Evolutionary conservation across 1,140 invertebrate species (phyloP).

Genomic region (Macrostomum lignano): DNA sequence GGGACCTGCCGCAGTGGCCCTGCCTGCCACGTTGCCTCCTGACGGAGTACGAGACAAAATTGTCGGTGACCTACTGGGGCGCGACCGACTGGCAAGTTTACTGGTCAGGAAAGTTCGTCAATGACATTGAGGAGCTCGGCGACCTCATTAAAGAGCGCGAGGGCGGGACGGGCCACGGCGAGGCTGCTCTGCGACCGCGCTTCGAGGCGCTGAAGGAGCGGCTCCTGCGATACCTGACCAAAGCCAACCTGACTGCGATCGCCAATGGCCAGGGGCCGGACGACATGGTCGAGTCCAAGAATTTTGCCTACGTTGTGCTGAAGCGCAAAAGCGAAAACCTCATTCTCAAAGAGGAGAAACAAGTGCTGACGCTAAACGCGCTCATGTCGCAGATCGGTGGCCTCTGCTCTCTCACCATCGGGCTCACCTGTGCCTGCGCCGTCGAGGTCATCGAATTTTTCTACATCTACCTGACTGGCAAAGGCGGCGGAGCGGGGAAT

Average conservation of each 20-base stretch:
- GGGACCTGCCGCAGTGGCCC: neutral
- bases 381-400: conserved; percentile 3
- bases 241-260: neutral
- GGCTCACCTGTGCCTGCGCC: conserved; percentile 1
- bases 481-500: too few species aligned
- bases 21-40: neutral
- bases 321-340: neutral
- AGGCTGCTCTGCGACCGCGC: neutral
- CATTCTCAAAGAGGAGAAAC: neutral
- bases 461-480: conserved; percentile 2
- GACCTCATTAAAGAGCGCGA: neutral
- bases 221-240: neutral
- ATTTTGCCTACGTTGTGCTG: conserved; percentile 6
- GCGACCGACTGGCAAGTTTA: conserved; percentile 5
- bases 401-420: conserved; percentile 4
- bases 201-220: neutral
- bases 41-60: neutral
- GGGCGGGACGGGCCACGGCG: neutral
- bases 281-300: neutral
- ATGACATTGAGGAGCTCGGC: neutral
- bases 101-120: neutral
- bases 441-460: conserved; percentile 6
- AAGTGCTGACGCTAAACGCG: neutral
- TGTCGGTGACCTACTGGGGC: conserved; percentile 4
- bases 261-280: neutral